Evolutionary conservation across 1,140 invertebrate species (phyloP), one percentile per base, ranked within the genome.

Genomic region (Meloidogyne chitwoodi): DNA sequence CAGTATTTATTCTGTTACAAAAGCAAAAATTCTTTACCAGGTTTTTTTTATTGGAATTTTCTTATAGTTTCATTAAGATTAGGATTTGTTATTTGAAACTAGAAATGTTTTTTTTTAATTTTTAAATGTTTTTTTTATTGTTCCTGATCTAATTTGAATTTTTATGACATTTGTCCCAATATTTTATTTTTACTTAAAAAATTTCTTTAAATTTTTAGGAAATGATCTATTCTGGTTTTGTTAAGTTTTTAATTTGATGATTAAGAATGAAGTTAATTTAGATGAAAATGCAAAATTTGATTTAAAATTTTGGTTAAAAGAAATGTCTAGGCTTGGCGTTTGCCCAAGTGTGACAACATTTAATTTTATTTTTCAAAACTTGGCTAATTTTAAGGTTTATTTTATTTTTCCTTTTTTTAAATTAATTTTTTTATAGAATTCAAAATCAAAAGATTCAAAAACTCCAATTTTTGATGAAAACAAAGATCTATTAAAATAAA

Each of bases 211-310:
- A 4, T 8, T n/a, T 70, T 70, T 19, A 64, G 71, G 29, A 73
- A 64, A 73, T 73, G 71, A 26, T 61, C 61, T 56, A 26, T 64
- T 27, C 24, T 27, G 44, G 56, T 19, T 31, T 73, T 6, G 31
- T 26, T 11, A 73, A 11, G 71, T 63, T 16, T 73, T 73, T 16
- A 73, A 73, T 73, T 73, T 34, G n/a, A 27, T 73, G 71, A 27
- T 73, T 73, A 41, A 24, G 11, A 34, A 34, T 27, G 16, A 63
- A 63, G 11, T 73, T 2, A 6, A 22, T 1, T 63, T 73, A 14
- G 26, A 73, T 8, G 34, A 27, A 24, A 16, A 61, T 61, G 12
- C 11, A 29, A 26, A 27, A 27, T 73, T 73, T 64, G 48, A 73
- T 26, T 61, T 22, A 6, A 70, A 16, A 1, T 29, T 63, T 63